Base-by-base conservation (phyloP, 1,140 invertebrate species). In the Bursaphelenchus mucronatus region DNA sequence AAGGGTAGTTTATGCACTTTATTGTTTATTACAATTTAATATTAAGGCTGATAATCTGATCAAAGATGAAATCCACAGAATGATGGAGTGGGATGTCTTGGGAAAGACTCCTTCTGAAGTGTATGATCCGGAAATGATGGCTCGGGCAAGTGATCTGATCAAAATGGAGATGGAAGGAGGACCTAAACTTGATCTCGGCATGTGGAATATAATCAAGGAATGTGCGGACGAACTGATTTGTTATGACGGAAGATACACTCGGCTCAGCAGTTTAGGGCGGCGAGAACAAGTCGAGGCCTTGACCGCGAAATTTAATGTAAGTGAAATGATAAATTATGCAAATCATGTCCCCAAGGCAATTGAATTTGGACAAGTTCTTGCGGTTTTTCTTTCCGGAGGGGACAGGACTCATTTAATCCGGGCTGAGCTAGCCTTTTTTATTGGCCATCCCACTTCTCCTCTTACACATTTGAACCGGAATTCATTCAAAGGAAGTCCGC, bases 11-110 rank as follows among this genome's bases (percentile, higher is more conserved):
- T 66, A 17, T 9, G 11, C 41, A 46, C 11, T 8, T 13, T 59
- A 8, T 13, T 44, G 19, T 0, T 68, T 19, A 6, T n/a, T 49
- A 6, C 47, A 19, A n/a, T 49, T 49, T 49, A 49, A n/a, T 6
- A 19, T 79, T 64, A 68, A 91, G 86, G 92, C 94, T 19, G 94
- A 97, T 84, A 93, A 98, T 83, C 80, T 97, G 39, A 94, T 99
- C 54, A 97, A 97, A 83, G 86, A 88, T 65, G 95, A 98, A 85
- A 97, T 98, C 92, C 62, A 63, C 30, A 55, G 21, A 45, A 46
- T 80, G 19, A 65, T 81, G 51, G 66, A 69, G 46, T 81, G 74
- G 74, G 76, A 81, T 59, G 66, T 76, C 7, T 56, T 66, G 10
- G 64, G 66, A 10, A 75, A 70, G 47, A 47, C 40, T 13, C 67